Evolutionary conservation across 2,797 vertebrate species (phyloP).

Genomic region (Trachops cirrhosus): DNA sequence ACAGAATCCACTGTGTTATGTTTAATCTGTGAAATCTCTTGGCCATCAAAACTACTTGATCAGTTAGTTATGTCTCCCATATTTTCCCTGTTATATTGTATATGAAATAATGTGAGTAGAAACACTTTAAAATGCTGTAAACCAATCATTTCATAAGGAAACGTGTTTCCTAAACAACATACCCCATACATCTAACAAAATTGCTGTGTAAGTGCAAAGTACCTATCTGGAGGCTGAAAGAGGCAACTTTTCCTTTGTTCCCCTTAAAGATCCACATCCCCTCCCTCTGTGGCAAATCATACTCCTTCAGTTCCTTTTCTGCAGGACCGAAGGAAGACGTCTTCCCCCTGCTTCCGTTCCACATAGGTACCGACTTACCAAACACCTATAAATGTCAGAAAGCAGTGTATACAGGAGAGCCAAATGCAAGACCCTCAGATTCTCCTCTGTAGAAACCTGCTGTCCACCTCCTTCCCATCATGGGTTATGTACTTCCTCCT

Average conservation of each 20-base stretch:
- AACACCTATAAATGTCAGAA: not conserved
- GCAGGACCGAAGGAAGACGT: not conserved
- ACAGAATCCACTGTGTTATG: not conserved
- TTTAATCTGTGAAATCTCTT: conserved; percentile 3
- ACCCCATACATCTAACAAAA: not conserved
- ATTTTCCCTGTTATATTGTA: not conserved
- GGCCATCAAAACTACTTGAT: not conserved
- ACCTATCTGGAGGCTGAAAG: not conserved
- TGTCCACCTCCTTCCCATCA: not conserved
- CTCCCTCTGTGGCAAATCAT: not conserved
- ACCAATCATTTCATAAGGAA: not conserved
- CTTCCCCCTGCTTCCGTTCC: not conserved
- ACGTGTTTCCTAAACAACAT: not conserved
- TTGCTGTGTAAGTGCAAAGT: not conserved
- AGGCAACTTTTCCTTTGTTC: not conserved
- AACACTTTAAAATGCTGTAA: not conserved
- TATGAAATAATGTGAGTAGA: not conserved
- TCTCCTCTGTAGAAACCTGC: not conserved
- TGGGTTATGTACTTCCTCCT: not conserved
- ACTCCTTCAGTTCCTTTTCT: not conserved
- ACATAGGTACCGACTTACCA: not conserved
- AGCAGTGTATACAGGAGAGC: not conserved
- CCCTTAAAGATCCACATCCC: not conserved
- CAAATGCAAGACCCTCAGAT: not conserved
- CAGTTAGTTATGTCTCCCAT: not conserved